Percentiles rank a stretch among this genome's conserved stretches.
Evolutionary conservation across 2,797 vertebrate species (phyloP).

Genomic region (Pangasius macronema): DNA sequence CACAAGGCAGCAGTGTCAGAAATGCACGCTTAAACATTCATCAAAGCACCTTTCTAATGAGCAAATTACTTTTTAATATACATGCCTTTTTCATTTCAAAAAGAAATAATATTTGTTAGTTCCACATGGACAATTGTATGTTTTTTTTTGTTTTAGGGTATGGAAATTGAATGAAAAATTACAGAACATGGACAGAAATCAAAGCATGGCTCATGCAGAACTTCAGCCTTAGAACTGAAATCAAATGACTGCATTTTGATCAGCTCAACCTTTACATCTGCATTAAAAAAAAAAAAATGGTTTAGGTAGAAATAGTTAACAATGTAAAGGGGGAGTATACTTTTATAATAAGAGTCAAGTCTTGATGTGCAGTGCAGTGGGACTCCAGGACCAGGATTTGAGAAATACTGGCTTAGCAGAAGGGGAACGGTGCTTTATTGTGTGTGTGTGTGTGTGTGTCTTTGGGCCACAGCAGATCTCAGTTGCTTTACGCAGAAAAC

Average conservation of each 20-base stretch:
- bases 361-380: conserved; percentile 20
- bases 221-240: neutral
- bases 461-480: neutral
- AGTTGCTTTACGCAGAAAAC: neutral
- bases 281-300: too few relatives aligned
- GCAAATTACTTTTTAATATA: neutral
- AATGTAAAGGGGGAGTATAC: too few relatives aligned
- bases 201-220: neutral
- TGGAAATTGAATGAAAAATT: neutral
- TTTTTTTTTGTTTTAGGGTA: neutral
- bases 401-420: neutral
- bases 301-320: too few relatives aligned
- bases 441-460: neutral
- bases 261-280: neutral
- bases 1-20: neutral
- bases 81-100: too few relatives aligned
- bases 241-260: neutral
- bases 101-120: neutral
- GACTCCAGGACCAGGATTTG: conserved; percentile 38
- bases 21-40: neutral
- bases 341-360: too few relatives aligned
- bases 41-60: neutral
- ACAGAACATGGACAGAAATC: neutral
- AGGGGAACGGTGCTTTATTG: neutral
- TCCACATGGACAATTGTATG: neutral